These are phyloP conservation scores for Oceanites oceanicus DNA, from an alignment of 2,113 vertebrate species.

Conservation along the genomic window DNA sequence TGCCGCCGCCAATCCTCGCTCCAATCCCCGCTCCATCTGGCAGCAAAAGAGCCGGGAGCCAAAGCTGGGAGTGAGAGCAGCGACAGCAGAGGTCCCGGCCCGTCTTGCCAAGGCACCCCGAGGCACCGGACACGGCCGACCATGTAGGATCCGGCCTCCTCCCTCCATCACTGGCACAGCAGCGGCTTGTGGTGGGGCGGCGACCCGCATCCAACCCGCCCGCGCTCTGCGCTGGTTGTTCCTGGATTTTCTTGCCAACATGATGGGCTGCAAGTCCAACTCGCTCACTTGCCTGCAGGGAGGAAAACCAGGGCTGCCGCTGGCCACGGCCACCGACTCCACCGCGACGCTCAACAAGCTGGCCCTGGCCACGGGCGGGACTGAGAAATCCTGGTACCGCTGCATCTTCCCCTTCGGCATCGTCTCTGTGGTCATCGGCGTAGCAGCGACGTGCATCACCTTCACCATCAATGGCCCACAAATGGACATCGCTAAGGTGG, in stretches of 20 bases:
- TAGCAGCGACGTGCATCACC: conserved; percentile 86
- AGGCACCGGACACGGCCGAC: not conserved
- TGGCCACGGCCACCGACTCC: conserved; percentile 75
- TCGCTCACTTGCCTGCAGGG: conserved; percentile 81
- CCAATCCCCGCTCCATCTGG: conserved; percentile 18
- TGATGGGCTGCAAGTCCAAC: conserved; percentile 86
- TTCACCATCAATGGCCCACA: conserved; percentile 87
- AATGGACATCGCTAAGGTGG: conserved; percentile 85
- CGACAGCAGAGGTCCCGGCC: not conserved
- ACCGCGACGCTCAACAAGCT: conserved; percentile 82
- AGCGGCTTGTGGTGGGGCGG: conserved; percentile 14
- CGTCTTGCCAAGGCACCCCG: accelerated
- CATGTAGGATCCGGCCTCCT: conserved; percentile 54
- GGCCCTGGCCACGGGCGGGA: conserved; percentile 86
- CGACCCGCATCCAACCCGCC: not conserved
- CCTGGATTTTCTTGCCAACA: conserved; percentile 58
- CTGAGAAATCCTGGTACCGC: conserved; percentile 90
- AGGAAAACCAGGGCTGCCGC: conserved; percentile 68
- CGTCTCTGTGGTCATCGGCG: conserved; percentile 86
- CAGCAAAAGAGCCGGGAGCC: conserved; percentile 35
- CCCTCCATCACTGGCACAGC: not conserved
- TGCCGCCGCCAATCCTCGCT: conserved; percentile 18
- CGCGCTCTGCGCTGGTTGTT: not conserved
- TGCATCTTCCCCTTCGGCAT: conserved; percentile 92
- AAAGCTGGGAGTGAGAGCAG: conserved; percentile 37